Evolutionary conservation across 2,888 invertebrate species (phyloP).

Genomic region (Dryocosmus kuriphilus): DNA sequence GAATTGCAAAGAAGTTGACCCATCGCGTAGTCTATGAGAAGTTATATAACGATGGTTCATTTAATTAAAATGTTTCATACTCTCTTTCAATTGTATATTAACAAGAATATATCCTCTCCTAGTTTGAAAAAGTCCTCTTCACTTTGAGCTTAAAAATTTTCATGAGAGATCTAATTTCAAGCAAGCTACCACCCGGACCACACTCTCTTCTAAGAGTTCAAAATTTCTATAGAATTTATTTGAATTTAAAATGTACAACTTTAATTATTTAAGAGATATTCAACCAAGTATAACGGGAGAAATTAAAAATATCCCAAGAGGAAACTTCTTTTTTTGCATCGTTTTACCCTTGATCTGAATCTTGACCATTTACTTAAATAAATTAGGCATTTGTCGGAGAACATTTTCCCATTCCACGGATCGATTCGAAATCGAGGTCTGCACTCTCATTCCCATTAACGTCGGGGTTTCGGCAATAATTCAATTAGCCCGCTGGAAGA

Average conservation of each 20-base stretch:
- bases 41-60: slow-evolving; percentile 56
- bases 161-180: too few species aligned
- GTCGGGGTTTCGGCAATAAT: slow-evolving; percentile 71
- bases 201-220: too few species aligned
- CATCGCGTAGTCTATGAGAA: slow-evolving; percentile 55
- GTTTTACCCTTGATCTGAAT: too few species aligned
- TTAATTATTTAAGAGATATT: too few species aligned
- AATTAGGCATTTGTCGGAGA: background rate
- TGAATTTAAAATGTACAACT: too few species aligned
- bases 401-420: background rate
- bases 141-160: too few species aligned
- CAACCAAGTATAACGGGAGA: too few species aligned
- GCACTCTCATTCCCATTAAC: slow-evolving; percentile 47
- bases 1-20: slow-evolving; percentile 60
- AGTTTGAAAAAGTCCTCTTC: background rate
- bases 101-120: background rate
- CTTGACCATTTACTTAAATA: background rate
- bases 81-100: background rate
- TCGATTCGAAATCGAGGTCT: slow-evolving; percentile 14
- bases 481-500: slow-evolving; percentile 72
- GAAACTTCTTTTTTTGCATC: too few species aligned
- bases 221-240: too few species aligned
- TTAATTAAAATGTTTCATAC: slow-evolving; percentile 3
- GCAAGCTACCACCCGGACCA: too few species aligned
- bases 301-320: too few species aligned